Base-by-base conservation (phyloP, 1,140 invertebrate species). In the Ridgeia piscesae region DNA sequence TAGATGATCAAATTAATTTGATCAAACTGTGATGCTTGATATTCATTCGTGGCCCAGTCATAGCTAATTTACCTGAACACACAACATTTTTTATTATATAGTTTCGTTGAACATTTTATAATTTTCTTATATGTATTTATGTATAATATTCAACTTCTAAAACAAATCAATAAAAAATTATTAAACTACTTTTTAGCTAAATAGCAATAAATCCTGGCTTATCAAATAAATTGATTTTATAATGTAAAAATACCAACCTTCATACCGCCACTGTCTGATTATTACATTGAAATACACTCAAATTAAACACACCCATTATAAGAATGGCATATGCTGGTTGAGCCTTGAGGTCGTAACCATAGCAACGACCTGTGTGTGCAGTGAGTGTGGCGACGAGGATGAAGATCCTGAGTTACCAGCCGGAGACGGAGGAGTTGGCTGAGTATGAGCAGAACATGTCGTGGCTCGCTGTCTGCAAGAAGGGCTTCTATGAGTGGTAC, bases 381-480 rank as follows among this genome's bases (percentile, higher is more conserved):
- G 92, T 88, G 90, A 93, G 92, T 91, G 42, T 93, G 33, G 33
- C 89, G 8, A 92, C 89, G 77, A 33, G 91, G 34, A 89, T 89
- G 42, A 89, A 92, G 33, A 88, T 89, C 27, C 35, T 94, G 33
- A 94, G 94, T 14, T 92, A 94, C 31, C 89, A 94, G 89, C 94
- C 95, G 50, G 94, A 95, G 89, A 94, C 94, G 14, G 93, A 94
- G n/a, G 95, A 96, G 92, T 91, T 95, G 89, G 93, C 93, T 48
- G 95, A 95, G 34, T 96, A 96, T 91, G 94, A 94, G 6, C 93
- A 93, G 35, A 94, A 94, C 93, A 95, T 95, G 94, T 94, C 93
- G n/a, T 95, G 95, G 95, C 95, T 95, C 58, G 94, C 95, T 17
- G 94, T 95, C 33, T 94, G 94, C 92, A 35, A 91, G 21, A 34